Conservation (phyloP, 2,888 invertebrate species). For the Andrena flavipes region DNA sequence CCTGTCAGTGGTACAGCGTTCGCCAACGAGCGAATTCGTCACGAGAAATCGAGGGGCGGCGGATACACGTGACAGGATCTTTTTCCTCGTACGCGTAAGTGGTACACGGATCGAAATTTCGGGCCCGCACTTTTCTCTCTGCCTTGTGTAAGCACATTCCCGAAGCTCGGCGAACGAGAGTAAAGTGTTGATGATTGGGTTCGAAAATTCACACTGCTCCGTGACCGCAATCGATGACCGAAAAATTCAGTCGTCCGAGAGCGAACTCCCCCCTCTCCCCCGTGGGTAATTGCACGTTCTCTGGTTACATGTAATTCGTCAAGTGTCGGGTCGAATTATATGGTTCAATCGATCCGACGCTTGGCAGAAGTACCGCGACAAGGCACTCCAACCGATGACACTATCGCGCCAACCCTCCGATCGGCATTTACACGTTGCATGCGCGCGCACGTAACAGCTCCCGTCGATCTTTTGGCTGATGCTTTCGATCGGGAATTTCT, state of each 20-base stretch:
- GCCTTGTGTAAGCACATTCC: background rate
- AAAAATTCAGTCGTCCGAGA: conserved; percentile 49
- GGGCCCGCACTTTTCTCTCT: too few species aligned
- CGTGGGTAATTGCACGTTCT: conserved; percentile 50
- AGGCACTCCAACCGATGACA: conserved; percentile 4
- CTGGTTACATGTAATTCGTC: conserved; percentile 47
- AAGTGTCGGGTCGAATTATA: conserved; percentile 40
- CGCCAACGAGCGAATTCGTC: too few species aligned
- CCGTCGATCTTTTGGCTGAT: background rate
- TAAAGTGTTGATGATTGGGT: conserved; percentile 27
- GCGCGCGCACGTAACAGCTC: background rate
- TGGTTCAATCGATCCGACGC: conserved; percentile 41
- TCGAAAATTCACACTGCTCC: conserved; percentile 37
- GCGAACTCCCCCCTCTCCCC: conserved; percentile 5
- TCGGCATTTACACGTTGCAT: background rate
- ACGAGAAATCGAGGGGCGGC: too few species aligned
- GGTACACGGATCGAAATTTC: too few species aligned
- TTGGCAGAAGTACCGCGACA: conserved; percentile 18
- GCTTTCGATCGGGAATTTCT: conserved; percentile 39
- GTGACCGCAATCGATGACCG: conserved; percentile 40
- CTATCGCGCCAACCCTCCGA: background rate
- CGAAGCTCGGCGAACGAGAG: background rate
- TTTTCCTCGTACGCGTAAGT: too few species aligned
- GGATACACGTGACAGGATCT: too few species aligned
- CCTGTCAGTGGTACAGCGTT: too few species aligned